Percentiles rank a stretch among this genome's conserved stretches.
These are phyloP conservation scores for Serripes groenlandicus DNA, from an alignment of 2,888 invertebrate species.

Conservation along the genomic window DNA sequence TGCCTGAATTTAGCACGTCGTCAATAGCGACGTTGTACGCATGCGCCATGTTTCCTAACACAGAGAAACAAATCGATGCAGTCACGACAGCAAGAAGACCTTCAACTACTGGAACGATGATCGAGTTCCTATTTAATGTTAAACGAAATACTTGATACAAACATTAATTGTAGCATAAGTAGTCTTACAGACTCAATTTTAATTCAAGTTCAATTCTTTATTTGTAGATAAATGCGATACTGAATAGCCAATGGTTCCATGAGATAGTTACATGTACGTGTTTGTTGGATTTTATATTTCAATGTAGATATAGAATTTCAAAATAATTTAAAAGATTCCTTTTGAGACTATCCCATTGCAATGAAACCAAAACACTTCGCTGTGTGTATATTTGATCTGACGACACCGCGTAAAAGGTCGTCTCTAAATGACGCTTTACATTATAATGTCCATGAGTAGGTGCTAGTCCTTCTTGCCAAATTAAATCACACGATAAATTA, in stretches of 20 bases:
- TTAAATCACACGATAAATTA: too few species aligned
- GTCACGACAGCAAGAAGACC: conserved; percentile 10
- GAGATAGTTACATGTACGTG: background rate
- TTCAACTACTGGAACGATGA: conserved; percentile 25
- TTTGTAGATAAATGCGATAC: background rate
- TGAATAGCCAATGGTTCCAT: background rate
- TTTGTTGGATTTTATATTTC: background rate
- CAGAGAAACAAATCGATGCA: conserved; percentile 31
- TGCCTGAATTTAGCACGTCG: conserved; percentile 34
- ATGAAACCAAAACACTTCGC: background rate
- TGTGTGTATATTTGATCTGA: too few species aligned
- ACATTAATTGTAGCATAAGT: background rate
- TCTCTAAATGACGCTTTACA: too few species aligned
- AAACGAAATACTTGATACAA: too few species aligned
- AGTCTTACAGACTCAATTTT: background rate
- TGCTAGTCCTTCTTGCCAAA: too few species aligned
- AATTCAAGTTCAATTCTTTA: background rate
- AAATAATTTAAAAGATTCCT: too few species aligned
- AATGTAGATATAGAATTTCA: too few species aligned
- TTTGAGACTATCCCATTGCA: too few species aligned
- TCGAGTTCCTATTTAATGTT: conserved; percentile 25
- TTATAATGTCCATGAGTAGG: too few species aligned
- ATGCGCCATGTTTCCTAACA: conserved; percentile 41
- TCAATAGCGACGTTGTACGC: conserved; percentile 4
- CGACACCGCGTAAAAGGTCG: too few species aligned